phyloP scores from a whole-genome alignment of 2,113 vertebrate genomes.

The Falco punctatus region DNA sequence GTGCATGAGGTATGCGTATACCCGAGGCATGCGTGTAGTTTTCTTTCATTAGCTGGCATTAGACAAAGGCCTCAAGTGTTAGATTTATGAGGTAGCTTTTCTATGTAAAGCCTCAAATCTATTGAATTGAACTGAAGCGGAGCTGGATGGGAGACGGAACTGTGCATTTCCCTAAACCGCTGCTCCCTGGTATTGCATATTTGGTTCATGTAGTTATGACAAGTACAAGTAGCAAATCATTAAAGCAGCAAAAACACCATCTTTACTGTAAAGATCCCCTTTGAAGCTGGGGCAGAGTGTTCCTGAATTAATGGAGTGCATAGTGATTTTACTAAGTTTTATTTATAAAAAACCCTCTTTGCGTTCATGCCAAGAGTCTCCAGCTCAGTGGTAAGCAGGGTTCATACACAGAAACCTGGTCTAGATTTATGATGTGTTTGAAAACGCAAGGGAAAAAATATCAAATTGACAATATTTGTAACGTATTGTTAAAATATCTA shows the following conservation, averaged over 20 bases:
- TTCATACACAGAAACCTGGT: slow-evolving; percentile 62
- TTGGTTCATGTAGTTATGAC: slow-evolving; percentile 76
- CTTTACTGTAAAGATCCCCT: slow-evolving; percentile 67
- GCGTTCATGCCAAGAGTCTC: slow-evolving; percentile 65
- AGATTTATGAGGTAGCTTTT: slow-evolving; percentile 7
- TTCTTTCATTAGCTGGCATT: not conserved
- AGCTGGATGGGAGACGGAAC: not conserved
- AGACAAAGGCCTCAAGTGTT: not conserved
- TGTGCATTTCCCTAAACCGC: not conserved
- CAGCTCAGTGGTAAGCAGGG: slow-evolving; percentile 60
- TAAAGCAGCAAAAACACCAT: slow-evolving; percentile 68
- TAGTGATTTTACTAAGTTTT: slow-evolving; percentile 77
- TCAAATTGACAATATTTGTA: slow-evolving; percentile 62
- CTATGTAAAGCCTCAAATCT: not conserved
- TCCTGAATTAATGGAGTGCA: slow-evolving; percentile 81
- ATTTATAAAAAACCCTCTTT: slow-evolving; percentile 77
- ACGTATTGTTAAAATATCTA: slow-evolving; percentile 37
- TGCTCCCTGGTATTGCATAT: slow-evolving; percentile 14
- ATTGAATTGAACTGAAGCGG: not conserved
- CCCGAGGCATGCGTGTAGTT: not conserved
- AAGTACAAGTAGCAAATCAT: slow-evolving; percentile 79
- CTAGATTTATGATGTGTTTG: slow-evolving; percentile 80
- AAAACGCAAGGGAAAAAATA: slow-evolving; percentile 63
- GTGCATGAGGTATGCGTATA: not conserved
- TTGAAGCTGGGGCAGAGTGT: slow-evolving; percentile 79